Conservation (phyloP, 2,888 invertebrate genomes). For the Campoletis raptor region DNA sequence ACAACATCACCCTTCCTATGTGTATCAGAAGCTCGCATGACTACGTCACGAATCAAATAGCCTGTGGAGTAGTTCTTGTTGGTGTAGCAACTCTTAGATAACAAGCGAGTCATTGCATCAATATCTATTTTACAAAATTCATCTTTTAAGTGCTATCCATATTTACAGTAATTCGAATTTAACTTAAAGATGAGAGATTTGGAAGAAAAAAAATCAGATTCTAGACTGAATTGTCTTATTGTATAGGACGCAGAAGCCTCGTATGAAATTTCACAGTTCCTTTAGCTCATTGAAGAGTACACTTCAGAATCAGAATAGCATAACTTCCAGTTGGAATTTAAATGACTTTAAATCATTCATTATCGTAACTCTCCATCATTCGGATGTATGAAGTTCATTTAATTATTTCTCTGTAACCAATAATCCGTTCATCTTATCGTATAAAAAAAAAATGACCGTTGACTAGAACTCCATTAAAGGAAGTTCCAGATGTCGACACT, state of each 20-base stretch:
- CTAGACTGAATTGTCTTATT: background rate
- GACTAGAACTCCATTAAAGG: background rate
- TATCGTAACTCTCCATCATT: background rate
- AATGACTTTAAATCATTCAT: background rate
- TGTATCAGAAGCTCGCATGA: conserved; percentile 7
- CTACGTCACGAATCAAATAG: background rate
- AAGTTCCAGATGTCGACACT: background rate
- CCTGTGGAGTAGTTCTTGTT: background rate
- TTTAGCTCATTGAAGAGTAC: background rate
- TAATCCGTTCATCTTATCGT: background rate
- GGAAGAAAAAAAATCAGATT: background rate
- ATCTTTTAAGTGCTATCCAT: background rate
- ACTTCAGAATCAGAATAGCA: background rate
- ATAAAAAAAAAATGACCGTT: background rate
- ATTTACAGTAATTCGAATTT: background rate
- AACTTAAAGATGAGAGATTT: background rate
- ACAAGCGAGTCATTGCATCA: background rate
- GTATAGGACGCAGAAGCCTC: background rate
- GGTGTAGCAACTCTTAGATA: conserved; percentile 3
- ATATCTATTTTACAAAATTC: background rate
- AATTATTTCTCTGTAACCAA: background rate
- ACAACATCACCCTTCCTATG: background rate
- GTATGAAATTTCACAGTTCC: background rate
- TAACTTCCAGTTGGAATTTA: background rate
- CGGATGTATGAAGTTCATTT: background rate